Base-by-base conservation (phyloP, 2,888 invertebrate genomes). In the Eupeodes luniger region DNA sequence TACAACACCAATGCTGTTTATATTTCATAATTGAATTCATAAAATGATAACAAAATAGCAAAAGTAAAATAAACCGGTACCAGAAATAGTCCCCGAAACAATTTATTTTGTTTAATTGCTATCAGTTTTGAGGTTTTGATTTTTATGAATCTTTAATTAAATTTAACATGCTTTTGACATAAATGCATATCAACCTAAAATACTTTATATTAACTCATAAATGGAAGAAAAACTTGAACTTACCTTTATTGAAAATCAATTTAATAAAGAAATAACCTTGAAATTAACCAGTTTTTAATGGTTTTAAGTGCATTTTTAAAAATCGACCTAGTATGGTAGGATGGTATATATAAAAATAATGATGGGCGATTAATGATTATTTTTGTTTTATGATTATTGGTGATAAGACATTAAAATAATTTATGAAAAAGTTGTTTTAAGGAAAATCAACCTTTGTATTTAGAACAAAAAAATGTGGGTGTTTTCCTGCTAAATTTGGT, bases 221-320 rank as follows among this genome's bases (percentile, higher is more conserved):
- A 3, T 10, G 0, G 0, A 59, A 34, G 19, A 3, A 0, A 19
- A 16, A 5, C 27, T 57, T 34, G 11, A 12, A 64, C 51, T 14
- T 27, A 27, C 10, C 11, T 66, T 7, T 14, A 49, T 10, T 27
- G 27, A 40, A 40, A 9, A 19, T 9, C 6, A 53, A 53, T 69
- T 69, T 69, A 10, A 27, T 3, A 27, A 27, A 27, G 3, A 27
- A 12, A 36, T 69, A 55, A 70, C 70, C 40, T 70, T 70, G 16
- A 70, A 70, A 44, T 14, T 0, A 40, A 40, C 16, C 12, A 55
- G 40, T 69, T 55, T 19, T 16, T 10, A 16, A 51, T 51, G n/a
- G 34, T 7, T 40, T 27, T 55, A 44, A 6, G 5, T 70, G 70
- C 70, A 70, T 70, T 55, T 70, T 40, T 9, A 44, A 44, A 70